Base-by-base conservation (phyloP, 2,888 invertebrate genomes). In the Mythimna loreyi region DNA sequence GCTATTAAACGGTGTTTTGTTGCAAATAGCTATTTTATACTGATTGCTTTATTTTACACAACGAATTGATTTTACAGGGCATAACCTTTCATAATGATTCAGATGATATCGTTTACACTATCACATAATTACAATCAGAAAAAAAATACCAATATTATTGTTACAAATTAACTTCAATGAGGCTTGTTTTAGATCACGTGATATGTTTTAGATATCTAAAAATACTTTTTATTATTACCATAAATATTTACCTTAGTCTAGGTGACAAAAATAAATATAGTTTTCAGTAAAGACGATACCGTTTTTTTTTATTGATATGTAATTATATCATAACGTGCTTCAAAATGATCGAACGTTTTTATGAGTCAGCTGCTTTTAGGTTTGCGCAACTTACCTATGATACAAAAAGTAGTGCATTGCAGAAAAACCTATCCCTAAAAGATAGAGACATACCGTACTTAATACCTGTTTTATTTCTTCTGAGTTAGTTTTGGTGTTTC, bases 291-390 rank as follows among this genome's bases (percentile, higher is more conserved):
- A 13, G 13, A 36, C 23, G 1, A 30, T 28, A 19, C 1, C 0
- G 23, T 6, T 43, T 23, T 43, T 23, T 21, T 21, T 16, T 43
- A 28, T 1, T 19, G 1, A 28, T 11, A 13, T 45, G 7, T 50
- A 30, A 30, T 9, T n/a, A 30, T n/a, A 33, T 21, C 3, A n/a
- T 2, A 33, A 33, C 33, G 5, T 30, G 7, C 19, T 9, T 23
- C 13, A 5, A 45, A 7, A 11, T n/a, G 0, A 28, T 16, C 0
- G 0, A 45, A 7, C 0, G 3, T 43, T 61, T 21, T 21, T 19
- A 2, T 13, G 23, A 16, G 7, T n/a, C 45, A 45, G 23, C 45
- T 45, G 23, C 3, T 23, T n/a, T 13, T 30, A n/a, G 9, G 23
- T 6, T 6, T 9, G 6, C 64, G 1, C 1, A 23, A 23, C n/a